Conservation (phyloP, 2,113 vertebrate species). For the Mastomys coucha region DNA sequence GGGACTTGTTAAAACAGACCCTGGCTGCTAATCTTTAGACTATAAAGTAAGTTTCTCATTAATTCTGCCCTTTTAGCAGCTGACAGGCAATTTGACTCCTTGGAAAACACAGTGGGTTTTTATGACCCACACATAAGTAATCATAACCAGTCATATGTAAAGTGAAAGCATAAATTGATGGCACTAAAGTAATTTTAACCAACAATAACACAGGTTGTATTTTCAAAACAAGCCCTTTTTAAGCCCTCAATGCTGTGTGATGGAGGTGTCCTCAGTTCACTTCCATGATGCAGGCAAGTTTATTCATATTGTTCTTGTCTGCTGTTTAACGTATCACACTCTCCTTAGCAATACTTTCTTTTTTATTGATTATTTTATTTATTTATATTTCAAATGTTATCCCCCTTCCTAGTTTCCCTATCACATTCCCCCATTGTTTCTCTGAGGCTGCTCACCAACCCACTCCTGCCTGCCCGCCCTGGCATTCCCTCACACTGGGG, state of each 20-base stretch:
- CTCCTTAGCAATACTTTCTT: background rate
- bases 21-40: conserved; percentile 75
- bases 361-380: background rate
- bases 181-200: conserved; percentile 66
- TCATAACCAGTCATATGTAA: conserved; percentile 79
- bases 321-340: conserved; percentile 25
- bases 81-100: conserved; percentile 80
- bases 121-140: conserved; percentile 79
- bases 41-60: conserved; percentile 80
- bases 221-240: conserved; percentile 46
- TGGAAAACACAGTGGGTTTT: conserved; percentile 79
- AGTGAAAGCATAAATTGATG: conserved; percentile 75
- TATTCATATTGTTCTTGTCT: conserved; percentile 16
- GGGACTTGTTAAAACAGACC: conserved; percentile 78
- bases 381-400: too few relatives aligned
- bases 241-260: conserved; percentile 30
- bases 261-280: background rate
- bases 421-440: too few relatives aligned
- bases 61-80: conserved; percentile 77
- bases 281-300: background rate
- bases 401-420: too few relatives aligned
- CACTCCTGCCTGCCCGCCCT: too few relatives aligned
- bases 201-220: conserved; percentile 66
- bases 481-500: too few relatives aligned
- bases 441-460: too few relatives aligned